phyloP scores from a whole-genome alignment of 2,797 vertebrate genomes.

The Galago senegalensis region DNA sequence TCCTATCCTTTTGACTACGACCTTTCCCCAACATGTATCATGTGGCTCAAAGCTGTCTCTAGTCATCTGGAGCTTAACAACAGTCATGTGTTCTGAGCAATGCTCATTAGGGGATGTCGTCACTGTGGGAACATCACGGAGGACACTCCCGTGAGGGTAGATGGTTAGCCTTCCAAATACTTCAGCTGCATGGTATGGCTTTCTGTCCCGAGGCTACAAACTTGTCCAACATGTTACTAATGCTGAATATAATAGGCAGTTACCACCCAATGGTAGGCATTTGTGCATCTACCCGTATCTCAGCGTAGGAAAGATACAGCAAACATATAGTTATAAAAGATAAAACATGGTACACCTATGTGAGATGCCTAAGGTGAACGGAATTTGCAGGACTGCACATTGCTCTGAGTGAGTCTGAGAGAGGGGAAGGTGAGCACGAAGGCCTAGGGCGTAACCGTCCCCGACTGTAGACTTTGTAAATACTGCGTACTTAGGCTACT shows the following conservation, averaged over 20 bases:
- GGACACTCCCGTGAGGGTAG: background rate
- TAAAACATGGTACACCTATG: background rate
- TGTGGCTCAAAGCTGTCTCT: background rate
- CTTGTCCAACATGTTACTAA: background rate
- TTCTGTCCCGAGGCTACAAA: background rate
- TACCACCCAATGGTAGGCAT: background rate
- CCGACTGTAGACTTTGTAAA: background rate
- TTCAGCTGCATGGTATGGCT: background rate
- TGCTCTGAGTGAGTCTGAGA: background rate
- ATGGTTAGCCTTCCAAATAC: background rate
- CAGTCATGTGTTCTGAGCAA: background rate
- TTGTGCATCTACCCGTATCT: background rate
- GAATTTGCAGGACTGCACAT: background rate
- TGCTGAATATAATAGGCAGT: background rate
- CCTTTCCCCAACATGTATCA: background rate
- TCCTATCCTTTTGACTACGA: background rate
- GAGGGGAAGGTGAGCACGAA: background rate
- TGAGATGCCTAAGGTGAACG: background rate
- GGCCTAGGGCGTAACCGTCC: too few species aligned
- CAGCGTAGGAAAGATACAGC: background rate
- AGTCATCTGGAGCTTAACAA: background rate
- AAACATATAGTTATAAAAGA: background rate
- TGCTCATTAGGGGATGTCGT: background rate
- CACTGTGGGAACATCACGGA: background rate
- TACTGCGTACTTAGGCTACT: too few species aligned